Base-by-base conservation (phyloP, 2,888 invertebrate genomes). In the Rhodophaea formosa region DNA sequence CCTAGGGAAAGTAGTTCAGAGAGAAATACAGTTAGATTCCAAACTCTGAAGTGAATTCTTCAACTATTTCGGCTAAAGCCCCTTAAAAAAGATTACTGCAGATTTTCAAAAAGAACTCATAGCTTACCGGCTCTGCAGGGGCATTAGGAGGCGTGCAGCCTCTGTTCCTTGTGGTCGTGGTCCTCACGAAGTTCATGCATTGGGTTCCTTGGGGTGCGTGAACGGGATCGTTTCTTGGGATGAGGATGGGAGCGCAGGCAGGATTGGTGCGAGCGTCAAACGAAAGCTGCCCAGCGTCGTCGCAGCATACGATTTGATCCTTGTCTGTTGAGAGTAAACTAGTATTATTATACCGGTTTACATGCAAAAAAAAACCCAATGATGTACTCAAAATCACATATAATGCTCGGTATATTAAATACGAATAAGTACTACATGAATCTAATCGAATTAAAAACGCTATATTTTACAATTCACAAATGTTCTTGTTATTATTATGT, bases 161-260 rank as follows among this genome's bases (percentile, higher is more conserved):
- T 59, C 94, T 92, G 65, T 94, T 93, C 56, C 94, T 92, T 53
- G 95, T 94, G 1, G 93, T 93, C 42, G 92, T 92, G 1, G 95
- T 95, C 63, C 96, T 92, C 7, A 95, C 94, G 69, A 96, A 95
- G 86, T 95, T 95, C 91, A 95, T 92, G 74, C 96, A 96, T 60
- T 91, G 91, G 0, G 92, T 92, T 16, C 93, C 92, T 45, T 88
- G 86, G 7, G 86, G 79, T 0, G 81, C 73, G 65, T 93, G 94
- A 1, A 88, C 70, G 0, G 85, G 86, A 57, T 91, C 91, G 46
- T 82, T 77, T 0, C 77, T 78, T 0, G 90, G 85, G 3, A 89
- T 74, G 7, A 88, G 60, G 46, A 91, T 77, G 0, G 91, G 89
- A 0, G 88, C 86, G 58, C 91, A 91, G 1, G 71, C 68, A 0